Conservation (phyloP, 2,797 vertebrate genomes). For the Pseudochaenichthys georgianus region DNA sequence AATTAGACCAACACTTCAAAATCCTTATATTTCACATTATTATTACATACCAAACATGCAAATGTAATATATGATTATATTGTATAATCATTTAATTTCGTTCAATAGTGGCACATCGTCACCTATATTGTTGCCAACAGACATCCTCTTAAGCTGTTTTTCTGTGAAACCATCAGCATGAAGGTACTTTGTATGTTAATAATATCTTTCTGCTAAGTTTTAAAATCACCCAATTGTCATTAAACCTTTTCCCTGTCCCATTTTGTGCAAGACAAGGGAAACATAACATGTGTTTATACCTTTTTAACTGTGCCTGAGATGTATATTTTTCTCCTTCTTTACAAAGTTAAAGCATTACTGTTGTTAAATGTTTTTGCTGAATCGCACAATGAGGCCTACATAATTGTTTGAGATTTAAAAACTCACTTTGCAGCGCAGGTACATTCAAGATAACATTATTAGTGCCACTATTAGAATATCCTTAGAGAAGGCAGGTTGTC, state of each 20-base stretch:
- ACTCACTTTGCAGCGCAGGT: slow-evolving; percentile 65
- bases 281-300: slow-evolving; percentile 65
- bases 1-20: slow-evolving; percentile 2
- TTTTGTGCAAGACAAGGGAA: slow-evolving; percentile 55
- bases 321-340: slow-evolving; percentile 48
- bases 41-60: neutral
- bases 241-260: slow-evolving; percentile 57
- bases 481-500: slow-evolving; percentile 55
- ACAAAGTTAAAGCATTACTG: slow-evolving; percentile 56
- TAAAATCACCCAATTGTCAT: slow-evolving; percentile 57
- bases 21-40: neutral
- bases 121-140: slow-evolving; percentile 10
- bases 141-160: slow-evolving; percentile 8
- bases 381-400: slow-evolving; percentile 71
- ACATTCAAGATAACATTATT: slow-evolving; percentile 66
- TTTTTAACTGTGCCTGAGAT: slow-evolving; percentile 55
- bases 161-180: slow-evolving; percentile 18
- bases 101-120: neutral
- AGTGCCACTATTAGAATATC: slow-evolving; percentile 65
- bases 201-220: slow-evolving; percentile 65
- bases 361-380: slow-evolving; percentile 70
- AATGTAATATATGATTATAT: neutral
- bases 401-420: slow-evolving; percentile 75
- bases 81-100: neutral
- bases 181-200: slow-evolving; percentile 35